These are phyloP conservation scores for Saguinus midas DNA, from an alignment of 2,113 vertebrate species.

Conservation along the genomic window DNA sequence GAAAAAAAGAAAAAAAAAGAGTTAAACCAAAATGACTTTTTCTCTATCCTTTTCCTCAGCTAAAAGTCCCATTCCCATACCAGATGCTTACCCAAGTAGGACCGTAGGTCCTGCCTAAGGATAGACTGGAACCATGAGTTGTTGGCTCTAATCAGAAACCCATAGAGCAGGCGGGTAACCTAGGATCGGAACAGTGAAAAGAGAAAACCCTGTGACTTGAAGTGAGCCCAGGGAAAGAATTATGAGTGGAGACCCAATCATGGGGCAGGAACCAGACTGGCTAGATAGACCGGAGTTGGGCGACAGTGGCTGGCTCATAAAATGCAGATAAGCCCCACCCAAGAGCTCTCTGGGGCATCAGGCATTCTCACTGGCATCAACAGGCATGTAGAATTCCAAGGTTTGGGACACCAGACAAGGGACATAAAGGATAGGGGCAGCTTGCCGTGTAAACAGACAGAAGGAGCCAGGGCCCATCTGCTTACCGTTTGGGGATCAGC, in stretches of 20 bases:
- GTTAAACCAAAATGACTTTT: background rate
- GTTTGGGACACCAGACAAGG: background rate
- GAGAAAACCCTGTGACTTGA: background rate
- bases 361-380: background rate
- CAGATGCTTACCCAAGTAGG: constrained; percentile 84
- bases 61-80: background rate
- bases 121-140: constrained; percentile 95
- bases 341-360: background rate
- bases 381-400: background rate
- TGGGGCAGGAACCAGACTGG: background rate
- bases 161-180: constrained; percentile 92
- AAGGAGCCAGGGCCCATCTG: constrained; percentile 55
- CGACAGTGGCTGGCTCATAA: background rate
- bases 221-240: background rate
- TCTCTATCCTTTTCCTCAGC: background rate
- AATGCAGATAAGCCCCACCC: background rate
- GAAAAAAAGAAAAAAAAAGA: background rate
- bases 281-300: background rate
- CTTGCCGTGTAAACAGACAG: constrained; percentile 48
- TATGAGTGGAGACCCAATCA: background rate
- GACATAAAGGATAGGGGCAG: background rate
- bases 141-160: constrained; percentile 91
- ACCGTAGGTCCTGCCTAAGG: constrained; percentile 82
- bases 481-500: constrained; percentile 88
- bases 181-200: constrained; percentile 64